Evolutionary conservation across 2,113 vertebrate genomes (phyloP), one percentile per base, ranked within the genome.

Genomic region (Aldabrachelys gigantea): DNA sequence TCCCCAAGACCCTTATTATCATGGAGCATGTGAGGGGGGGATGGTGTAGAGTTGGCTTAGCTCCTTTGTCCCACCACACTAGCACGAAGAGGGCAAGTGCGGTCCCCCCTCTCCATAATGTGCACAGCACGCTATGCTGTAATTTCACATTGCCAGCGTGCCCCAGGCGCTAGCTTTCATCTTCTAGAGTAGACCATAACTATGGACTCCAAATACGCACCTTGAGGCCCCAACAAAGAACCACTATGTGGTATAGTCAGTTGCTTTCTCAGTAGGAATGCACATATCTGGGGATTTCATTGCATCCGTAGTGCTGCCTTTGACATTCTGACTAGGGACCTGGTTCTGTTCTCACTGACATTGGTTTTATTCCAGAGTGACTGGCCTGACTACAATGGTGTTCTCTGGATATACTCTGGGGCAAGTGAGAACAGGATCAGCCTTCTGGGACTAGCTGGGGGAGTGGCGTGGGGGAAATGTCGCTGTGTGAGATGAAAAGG

Each of bases 401-500:
- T 12, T 85, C 69, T 84, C 89, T 81, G 2, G 11, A 10, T 82
- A 83, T 78, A 78, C n/a, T 38, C 19, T 72, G 65, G n/a, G 65
- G 35, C 65, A 21, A 82, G 56, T 0, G 9, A 29, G 69, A 89
- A 69, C 52, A 47, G 76, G 50, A 9, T 83, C 92, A 93, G 88
- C 79, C 62, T 41, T 38, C 56, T 49, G 31, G 52, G 17, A 52
- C 1, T 24, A 69, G 86, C 19, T 0, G 0, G 54, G 24, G 72
- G 88, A 90, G 17, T 31, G 57, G 44, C 1, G 2, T 53, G 59
- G 69, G 59, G 59, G 89, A 79, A 80, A 54, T 0, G 0, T 25
- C 88, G 69, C 83, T 2, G 0, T 89, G 85, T 69, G 85, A 52
- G 59, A 92, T 82, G 92, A 90, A 96, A 97, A 94, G 96, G 92